These are phyloP conservation scores for Phenganax marumi DNA, from an alignment of 92 coral and sea anemone genomes.

Conservation along the genomic window DNA sequence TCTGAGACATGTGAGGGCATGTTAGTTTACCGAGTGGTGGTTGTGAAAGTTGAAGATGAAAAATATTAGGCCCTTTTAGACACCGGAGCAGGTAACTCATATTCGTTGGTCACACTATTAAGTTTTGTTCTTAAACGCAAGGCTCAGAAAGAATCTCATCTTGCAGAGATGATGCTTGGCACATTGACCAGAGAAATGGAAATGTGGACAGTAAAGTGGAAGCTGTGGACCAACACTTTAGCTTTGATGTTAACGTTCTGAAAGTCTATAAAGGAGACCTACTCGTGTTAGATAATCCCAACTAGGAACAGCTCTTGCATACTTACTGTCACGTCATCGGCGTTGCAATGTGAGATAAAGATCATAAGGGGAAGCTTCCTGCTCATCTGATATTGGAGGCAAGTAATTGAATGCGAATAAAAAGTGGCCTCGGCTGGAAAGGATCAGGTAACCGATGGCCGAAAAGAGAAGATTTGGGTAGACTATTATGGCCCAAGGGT, in stretches of 20 bases:
- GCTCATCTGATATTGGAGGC: conserved; percentile 50
- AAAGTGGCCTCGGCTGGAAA: too few species aligned
- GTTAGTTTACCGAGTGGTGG: conserved; percentile 47
- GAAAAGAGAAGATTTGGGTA: too few species aligned
- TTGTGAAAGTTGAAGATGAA: conserved; percentile 45
- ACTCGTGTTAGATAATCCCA: conserved; percentile 38
- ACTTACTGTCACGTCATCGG: background rate
- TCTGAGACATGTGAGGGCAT: background rate
- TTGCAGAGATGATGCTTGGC: conserved; percentile 58
- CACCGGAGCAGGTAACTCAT: conserved; percentile 50
- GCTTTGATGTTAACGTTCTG: conserved; percentile 31
- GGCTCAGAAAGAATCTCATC: conserved; percentile 14
- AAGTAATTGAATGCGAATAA: conserved; percentile 25
- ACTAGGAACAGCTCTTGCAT: conserved; percentile 16
- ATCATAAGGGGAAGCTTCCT: conserved; percentile 32
- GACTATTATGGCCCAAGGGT: too few species aligned
- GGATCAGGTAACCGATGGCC: too few species aligned
- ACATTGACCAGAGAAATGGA: conserved; percentile 39
- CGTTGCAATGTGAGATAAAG: conserved; percentile 30
- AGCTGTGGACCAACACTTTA: conserved; percentile 29
- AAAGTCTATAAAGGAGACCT: conserved; percentile 45
- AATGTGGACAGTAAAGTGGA: conserved; percentile 27
- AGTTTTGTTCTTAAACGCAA: conserved; percentile 14
- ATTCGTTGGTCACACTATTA: conserved; percentile 49
- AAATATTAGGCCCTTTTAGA: conserved; percentile 60